Base-by-base conservation (phyloP, 2,888 invertebrate species). In the Pasiphila rectangulata region DNA sequence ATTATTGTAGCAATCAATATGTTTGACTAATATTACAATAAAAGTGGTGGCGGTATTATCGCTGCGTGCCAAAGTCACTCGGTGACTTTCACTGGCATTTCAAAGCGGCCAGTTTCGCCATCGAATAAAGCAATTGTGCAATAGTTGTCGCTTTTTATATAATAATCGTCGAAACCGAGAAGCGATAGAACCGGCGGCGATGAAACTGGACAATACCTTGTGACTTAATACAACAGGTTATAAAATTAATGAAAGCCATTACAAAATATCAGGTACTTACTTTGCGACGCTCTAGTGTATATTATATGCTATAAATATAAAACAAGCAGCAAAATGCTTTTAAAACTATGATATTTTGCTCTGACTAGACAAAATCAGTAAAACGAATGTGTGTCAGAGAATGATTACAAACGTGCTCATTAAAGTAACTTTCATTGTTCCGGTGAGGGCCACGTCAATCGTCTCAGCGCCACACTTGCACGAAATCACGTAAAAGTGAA, bases 51-150 rank as follows among this genome's bases (percentile, higher is more conserved):
- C 48, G 56, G 41, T 59, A 55, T 64, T 70, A 68, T 66, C 66
- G 64, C 57, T 59, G 70, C 79, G 74, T 80, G 80, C 80, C 82
- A 79, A 81, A 87, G 85, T 85, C 78, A 81, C 75, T 75, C 69
- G 75, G 73, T 76, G 77, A 84, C 87, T 88, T 88, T 88, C 87
- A 84, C 87, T 80, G 82, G 72, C 83, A 82, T 83, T 81, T 79
- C 75, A 76, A 76, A 75, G 76, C 78, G 76, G 71, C 74, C 75
- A n/a, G 83, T 87, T 87, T 87, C 87, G 82, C 81, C 86, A 81
- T 83, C 83, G 76, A 78, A 81, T 83, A 77, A 78, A 79, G 79
- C 70, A 75, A 83, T 88, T 87, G 86, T 87, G 87, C 79, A 88
- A 88, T 72, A 72, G 77, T 80, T 82, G 83, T 78, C 80, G 81